A percentile compares a stretch with the other conserved stretches of the same genome.
phyloP scores from a whole-genome alignment of 2,113 vertebrate species.

The Phylloscopus trochiloides region DNA sequence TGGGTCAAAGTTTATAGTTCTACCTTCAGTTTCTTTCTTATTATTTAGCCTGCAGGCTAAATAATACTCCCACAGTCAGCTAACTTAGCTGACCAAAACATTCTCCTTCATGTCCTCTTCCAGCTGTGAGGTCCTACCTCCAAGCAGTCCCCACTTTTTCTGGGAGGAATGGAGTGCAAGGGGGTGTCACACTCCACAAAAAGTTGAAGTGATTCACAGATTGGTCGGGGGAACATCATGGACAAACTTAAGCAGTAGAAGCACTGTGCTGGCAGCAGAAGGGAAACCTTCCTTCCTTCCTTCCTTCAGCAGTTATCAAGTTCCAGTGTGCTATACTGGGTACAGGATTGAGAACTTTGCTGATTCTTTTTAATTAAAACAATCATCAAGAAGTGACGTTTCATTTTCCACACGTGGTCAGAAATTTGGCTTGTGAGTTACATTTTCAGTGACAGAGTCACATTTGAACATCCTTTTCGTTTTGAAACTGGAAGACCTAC shows the following conservation, averaged over 20 bases:
- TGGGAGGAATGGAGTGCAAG: rapidly evolving
- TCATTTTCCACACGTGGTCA: not conserved
- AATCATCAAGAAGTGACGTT: not conserved
- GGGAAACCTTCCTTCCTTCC: not conserved
- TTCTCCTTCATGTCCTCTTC: not conserved
- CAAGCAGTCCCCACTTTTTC: not conserved
- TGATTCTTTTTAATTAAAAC: not conserved
- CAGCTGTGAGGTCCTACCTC: not conserved
- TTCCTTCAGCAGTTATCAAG: not conserved
- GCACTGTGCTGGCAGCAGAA: not conserved
- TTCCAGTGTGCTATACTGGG: not conserved
- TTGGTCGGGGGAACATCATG: not conserved
- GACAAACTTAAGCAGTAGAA: not conserved
- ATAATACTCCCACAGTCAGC: not conserved
- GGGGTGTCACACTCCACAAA: not conserved
- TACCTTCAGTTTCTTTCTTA: not conserved
- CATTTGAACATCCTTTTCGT: not conserved
- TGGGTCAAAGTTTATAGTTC: not conserved
- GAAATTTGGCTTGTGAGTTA: not conserved
- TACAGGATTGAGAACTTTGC: not conserved
- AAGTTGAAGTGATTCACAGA: not conserved
- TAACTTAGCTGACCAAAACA: not conserved
- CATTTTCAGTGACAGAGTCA: not conserved
- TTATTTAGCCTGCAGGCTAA: not conserved
- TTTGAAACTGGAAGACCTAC: not conserved